Evolutionary conservation across 2,888 invertebrate genomes (phyloP), one percentile per base, ranked within the genome.

Genomic region (Drosophila anomalata): DNA sequence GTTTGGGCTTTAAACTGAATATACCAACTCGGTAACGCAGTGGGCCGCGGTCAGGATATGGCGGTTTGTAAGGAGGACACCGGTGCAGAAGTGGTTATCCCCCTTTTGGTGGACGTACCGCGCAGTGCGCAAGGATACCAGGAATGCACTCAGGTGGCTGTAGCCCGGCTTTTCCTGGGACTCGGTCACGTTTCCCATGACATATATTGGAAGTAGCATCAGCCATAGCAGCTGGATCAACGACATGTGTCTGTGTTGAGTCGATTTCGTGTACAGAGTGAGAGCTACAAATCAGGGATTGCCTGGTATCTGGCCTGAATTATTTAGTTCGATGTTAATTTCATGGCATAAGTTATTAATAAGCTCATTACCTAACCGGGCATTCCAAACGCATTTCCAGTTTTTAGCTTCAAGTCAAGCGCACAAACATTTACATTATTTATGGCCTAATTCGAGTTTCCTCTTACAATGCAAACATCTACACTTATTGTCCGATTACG

Each of bases 41-140:
- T 72, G 72, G 1, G 63, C 71, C 4, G 72, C 59, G 11, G 72
- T 72, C 0, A 71, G 53, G 4, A 71, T 47, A 42, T 56, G 57
- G 0, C 26, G 36, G 0, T 46, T 22, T 12, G 55, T 39, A 5
- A 72, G 12, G 9, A 66, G 46, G 20, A 59, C 54, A 3, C 63
- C 72, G 1, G 72, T 55, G 31, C 72, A 72, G 14, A 66, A 72
- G 20, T 73, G 73, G 57, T 72, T 65, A 20, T 66, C 73, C 2
- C 73, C 73, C 1, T 56, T 48, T 3, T 6, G 8, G 6, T 33
- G n/a, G 0, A 73, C n/a, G 11, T 17, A 36, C 1, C 11, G 12
- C 2, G n/a, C 14, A 9, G 72, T 65, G 6, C 72, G 66, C 22
- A 73, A 14, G 4, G 73, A 73, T 1, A 66, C 66, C 14, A 66